A percentile compares a stretch with the other conserved stretches of the same genome.
Evolutionary conservation across 1,140 invertebrate genomes (phyloP).

Genomic region (Anadara kagoshimensis): DNA sequence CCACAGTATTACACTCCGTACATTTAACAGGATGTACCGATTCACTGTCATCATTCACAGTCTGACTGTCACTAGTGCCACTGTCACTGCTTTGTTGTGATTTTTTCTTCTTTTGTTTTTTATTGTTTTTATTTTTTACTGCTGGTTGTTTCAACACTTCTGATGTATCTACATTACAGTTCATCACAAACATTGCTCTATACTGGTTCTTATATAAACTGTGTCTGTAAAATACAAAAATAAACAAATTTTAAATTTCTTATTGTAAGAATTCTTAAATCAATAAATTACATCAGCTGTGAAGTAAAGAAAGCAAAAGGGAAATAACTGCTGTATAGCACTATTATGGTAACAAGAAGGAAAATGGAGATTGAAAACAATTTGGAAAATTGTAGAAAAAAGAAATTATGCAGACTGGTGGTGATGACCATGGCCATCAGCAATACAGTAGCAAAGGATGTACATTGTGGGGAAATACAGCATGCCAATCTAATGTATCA

Average conservation of each 20-base stretch:
- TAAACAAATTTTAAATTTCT: background rate
- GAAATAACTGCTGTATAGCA: too few species aligned
- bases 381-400: too few species aligned
- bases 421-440: too few species aligned
- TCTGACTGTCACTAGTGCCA: background rate
- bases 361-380: too few species aligned
- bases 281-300: too few species aligned
- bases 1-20: slow-evolving; percentile 77
- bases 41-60: slow-evolving; percentile 56
- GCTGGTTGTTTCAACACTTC: slow-evolving; percentile 73
- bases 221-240: slow-evolving; percentile 73
- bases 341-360: too few species aligned
- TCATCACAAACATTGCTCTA: slow-evolving; percentile 81
- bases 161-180: slow-evolving; percentile 76
- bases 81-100: slow-evolving; percentile 1
- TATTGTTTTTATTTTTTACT: slow-evolving; percentile 53
- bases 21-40: slow-evolving; percentile 78
- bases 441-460: too few species aligned
- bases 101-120: slow-evolving; percentile 46
- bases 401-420: too few species aligned
- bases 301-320: too few species aligned
- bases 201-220: slow-evolving; percentile 78
- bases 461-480: too few species aligned
- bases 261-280: background rate
- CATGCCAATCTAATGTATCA: too few species aligned